Base-by-base conservation (phyloP, 2,113 vertebrate species). In the Anhinga anhinga region DNA sequence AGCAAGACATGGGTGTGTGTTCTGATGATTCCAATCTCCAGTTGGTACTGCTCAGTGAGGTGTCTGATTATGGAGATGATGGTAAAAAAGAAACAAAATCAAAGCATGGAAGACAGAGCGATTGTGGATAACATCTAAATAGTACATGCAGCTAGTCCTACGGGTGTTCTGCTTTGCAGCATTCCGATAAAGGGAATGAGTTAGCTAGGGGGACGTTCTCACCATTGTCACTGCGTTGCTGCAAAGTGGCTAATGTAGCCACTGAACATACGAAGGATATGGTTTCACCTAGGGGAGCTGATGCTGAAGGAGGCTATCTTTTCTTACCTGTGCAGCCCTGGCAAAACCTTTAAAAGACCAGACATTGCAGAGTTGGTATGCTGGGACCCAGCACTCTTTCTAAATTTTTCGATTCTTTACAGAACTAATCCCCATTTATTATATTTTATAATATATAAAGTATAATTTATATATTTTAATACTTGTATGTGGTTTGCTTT, bases 241-340 rank as follows among this genome's bases (percentile, higher is more conserved):
- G 61, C 32, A 6, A 49, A 74, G 30, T 53, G 26, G 10, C 49
- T 72, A 22, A 25, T 8, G 40, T 18, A 42, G 42, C 38, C 30
- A 3, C 13, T 26, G 32, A 66, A 38, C 9, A 2, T 29, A 16
- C 0, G 1, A 47, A 42, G 58, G 49, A 17, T 38, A 26, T 18
- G 29, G n/a, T 71, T 66, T 42, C 40, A 36, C 19, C 23, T 9
- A 5, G 19, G 23, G 42, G 34, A 88, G n/a, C 50, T 77, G 70
- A 70, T 58, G 32, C 47, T 32, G 18, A 49, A 44, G 49, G 18
- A 63, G 22, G 15, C 14, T 32, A 9, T 25, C 30, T 88, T 61
- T 56, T n/a, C 59, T 69, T 63, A 63, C 25, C 47, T 42, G 9
- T 32, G n/a, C 32, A 73, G 47, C 40, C 15, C 40, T 79, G 61